Conservation (phyloP, 92 coral and sea anemone genomes). For the Porites divaricata region DNA sequence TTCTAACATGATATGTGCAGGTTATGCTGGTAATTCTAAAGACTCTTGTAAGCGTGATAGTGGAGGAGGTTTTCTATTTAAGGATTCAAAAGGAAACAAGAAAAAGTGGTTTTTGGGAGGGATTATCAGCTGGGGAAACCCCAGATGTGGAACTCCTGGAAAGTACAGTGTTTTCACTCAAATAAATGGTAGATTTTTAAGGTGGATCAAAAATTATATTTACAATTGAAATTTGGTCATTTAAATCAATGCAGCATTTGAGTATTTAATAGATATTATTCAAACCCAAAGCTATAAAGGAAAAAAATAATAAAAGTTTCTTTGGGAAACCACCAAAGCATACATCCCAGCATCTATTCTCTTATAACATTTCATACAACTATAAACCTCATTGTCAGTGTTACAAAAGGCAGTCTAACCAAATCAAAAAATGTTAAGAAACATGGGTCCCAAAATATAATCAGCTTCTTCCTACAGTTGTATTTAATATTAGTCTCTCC, state of each 20-base stretch:
- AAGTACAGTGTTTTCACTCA: conserved; percentile 94
- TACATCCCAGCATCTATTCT: not conserved
- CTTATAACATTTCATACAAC: too few species aligned
- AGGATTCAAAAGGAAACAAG: conserved; percentile 65
- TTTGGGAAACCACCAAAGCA: not conserved
- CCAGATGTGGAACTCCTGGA: conserved; percentile 85
- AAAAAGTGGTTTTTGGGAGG: conserved; percentile 94
- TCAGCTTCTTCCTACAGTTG: too few species aligned
- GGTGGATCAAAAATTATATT: conserved; percentile 74
- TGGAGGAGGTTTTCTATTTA: conserved; percentile 93
- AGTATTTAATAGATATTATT: not conserved
- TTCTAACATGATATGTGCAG: conserved; percentile 96
- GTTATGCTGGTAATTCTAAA: conserved; percentile 49
- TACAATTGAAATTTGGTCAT: not conserved
- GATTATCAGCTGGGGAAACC: conserved; percentile 95
- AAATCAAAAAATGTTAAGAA: too few species aligned
- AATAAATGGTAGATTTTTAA: conserved; percentile 74
- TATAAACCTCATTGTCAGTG: too few species aligned
- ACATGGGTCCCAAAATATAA: too few species aligned
- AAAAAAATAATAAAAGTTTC: too few species aligned
- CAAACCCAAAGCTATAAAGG: too few species aligned
- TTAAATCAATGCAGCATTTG: not conserved
- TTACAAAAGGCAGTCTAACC: too few species aligned
- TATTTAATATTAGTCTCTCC: too few species aligned
- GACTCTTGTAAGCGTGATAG: conserved; percentile 93